Base-by-base conservation (phyloP, 1,140 invertebrate genomes). In the Zelostemma sp. region DNA sequence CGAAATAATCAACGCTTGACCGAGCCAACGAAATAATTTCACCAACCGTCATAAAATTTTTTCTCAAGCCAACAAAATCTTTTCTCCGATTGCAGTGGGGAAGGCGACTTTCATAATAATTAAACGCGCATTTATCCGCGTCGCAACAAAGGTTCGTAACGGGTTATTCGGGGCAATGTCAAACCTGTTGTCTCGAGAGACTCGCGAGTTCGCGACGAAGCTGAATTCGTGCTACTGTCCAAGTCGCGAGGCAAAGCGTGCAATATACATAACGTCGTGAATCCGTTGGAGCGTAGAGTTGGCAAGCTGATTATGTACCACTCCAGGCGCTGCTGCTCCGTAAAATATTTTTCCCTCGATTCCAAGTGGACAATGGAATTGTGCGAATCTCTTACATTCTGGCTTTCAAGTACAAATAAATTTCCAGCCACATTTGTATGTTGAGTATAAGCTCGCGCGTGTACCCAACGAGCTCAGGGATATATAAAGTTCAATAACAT, bases 311-410 rank as follows among this genome's bases (percentile, higher is more conserved):
- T 47, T 18, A 47, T n/a, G 45, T 18, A 47, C 9, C 17, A 9
- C 45, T 19, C 45, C 0, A 6, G 19, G 45, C 17, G 28, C 41
- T 45, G 0, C 12, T 12, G 45, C 12, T 47, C 21, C 45, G 16
- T n/a, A 11, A 5, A 18, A 18, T 18, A n/a, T 33, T 8, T 40
- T 40, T 18, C n/a, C 8, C 15, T 18, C 12, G 25, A 1, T 33
- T 12, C 33, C 74, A 75, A 75, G 73, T 74, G 73, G 73, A 72
- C 72, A 69, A 74, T 56, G 48, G 54, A 25, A 50, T 62, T 46
- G 55, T 59, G 54, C 41, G 47, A 60, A 63, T 57, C 46, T 47
- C 45, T 75, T 72, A 57, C 25, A 31, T 9, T 50, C 12, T 61
- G 21, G 18, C 28, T 43, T 16, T 17, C 51, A 40, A 40, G 21